Percentiles rank a stretch among this genome's conserved stretches.
Conservation (phyloP, 1,140 invertebrate genomes). For the Geopemphigus sp. region DNA sequence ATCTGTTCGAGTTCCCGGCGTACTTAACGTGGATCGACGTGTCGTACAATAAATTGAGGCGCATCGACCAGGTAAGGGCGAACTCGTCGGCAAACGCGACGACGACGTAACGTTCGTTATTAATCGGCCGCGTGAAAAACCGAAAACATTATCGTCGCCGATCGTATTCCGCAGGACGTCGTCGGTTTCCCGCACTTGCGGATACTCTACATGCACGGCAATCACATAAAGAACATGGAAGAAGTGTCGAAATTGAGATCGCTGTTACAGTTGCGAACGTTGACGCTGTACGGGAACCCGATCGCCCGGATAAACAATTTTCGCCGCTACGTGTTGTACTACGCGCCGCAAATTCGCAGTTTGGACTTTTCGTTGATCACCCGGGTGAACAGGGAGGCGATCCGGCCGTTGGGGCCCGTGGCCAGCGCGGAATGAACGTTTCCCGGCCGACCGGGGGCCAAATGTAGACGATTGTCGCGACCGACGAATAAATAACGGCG, state of each 20-base stretch:
- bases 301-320: neutral
- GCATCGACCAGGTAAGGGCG: neutral
- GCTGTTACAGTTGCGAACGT: neutral
- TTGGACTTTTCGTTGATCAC: constrained; percentile 24
- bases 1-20: neutral
- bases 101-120: no score
- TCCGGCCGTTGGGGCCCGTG: neutral
- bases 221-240: constrained; percentile 4
- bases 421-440: no score
- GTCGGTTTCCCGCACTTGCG: neutral
- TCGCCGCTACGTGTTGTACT: neutral
- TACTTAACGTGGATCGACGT: constrained; percentile 20
- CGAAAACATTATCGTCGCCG: no score
- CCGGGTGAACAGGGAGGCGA: neutral
- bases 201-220: constrained; percentile 26
- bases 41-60: neutral
- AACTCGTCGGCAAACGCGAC: no score
- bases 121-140: no score
- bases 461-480: no score
- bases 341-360: neutral
- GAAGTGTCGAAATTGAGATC: neutral
- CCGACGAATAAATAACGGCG: no score
- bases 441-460: no score
- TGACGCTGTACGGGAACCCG: constrained; percentile 25
- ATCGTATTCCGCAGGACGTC: neutral